These are phyloP conservation scores for Rhizomys pruinosus DNA, from an alignment of 2,113 vertebrate species.

Conservation along the genomic window DNA sequence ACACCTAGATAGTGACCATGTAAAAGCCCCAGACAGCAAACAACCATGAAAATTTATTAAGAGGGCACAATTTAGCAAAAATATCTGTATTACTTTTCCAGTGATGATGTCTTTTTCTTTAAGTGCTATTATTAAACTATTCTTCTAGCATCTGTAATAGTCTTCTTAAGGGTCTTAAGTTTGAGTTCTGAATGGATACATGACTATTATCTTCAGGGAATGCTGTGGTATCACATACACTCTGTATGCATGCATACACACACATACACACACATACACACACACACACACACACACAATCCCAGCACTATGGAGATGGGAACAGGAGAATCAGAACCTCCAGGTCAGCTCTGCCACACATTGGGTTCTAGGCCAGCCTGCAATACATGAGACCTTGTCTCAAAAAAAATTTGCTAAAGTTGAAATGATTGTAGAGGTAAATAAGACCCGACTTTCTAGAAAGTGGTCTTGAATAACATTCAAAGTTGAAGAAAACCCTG, in stretches of 20 bases:
- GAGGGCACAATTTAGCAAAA: neutral
- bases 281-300: too few relatives aligned
- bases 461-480: neutral
- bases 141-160: neutral
- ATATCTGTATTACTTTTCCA: neutral
- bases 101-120: neutral
- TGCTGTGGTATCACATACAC: neutral
- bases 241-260: neutral
- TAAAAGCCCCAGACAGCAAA: too few relatives aligned
- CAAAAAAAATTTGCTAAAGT: neutral
- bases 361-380: neutral
- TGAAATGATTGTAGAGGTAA: neutral
- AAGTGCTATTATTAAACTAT: neutral
- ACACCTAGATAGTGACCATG: too few relatives aligned
- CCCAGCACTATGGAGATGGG: too few relatives aligned
- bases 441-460: neutral
- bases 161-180: neutral
- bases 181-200: neutral
- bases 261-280: too few relatives aligned
- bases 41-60: slow-evolving; percentile 9
- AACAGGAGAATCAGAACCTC: too few relatives aligned
- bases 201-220: neutral
- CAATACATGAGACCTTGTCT: neutral
- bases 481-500: neutral
- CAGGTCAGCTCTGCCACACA: neutral